Evolutionary conservation across 2,888 invertebrate species (phyloP), one percentile per base, ranked within the genome.

Genomic region (Dione juno): DNA sequence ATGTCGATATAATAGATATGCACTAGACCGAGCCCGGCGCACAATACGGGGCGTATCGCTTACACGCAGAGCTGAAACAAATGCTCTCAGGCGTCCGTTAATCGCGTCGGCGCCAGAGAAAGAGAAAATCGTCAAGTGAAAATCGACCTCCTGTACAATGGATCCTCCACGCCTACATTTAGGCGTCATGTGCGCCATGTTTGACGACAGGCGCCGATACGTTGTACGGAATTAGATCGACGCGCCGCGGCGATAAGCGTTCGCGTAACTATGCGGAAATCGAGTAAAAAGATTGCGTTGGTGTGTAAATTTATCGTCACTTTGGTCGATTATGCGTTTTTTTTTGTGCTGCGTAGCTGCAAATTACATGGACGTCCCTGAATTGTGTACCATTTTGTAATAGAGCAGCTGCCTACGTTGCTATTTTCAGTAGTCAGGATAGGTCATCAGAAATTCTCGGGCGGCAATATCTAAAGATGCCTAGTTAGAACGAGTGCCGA

Each of bases 251-350:
- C 84, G 87, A 88, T 88, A 88, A 86, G 81, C 84, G 80, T 78
- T 81, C 83, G 81, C 77, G 88, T 87, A 84, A 83, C 89, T 87
- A 92, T 88, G 92, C 92, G 92, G 92, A 93, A 91, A 88, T 85
- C 82, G 81, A 86, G 86, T 87, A 85, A 88, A 89, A 90, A 87
- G 84, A 85, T 84, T 82, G 86, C 88, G 88, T 89, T 84, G 86
- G 86, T 83, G 88, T 87, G 87, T 86, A 89, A 88, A 90, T 92
- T 90, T 89, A 90, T 90, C 87, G 86, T 84, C 82, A 83, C 84
- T 79, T 80, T 78, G 81, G 83, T 79, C 82, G 84, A 88, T 88
- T 89, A 88, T 85, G 84, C 87, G 83, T 83, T 85, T 87, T 83
- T 87, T 83, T 84, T 83, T 81, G 79, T 81, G 81, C 81, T 85